Percentiles rank a stretch among this genome's conserved stretches.
phyloP scores from a whole-genome alignment of 2,797 vertebrate species.

The Coranthus polyacanthus region DNA sequence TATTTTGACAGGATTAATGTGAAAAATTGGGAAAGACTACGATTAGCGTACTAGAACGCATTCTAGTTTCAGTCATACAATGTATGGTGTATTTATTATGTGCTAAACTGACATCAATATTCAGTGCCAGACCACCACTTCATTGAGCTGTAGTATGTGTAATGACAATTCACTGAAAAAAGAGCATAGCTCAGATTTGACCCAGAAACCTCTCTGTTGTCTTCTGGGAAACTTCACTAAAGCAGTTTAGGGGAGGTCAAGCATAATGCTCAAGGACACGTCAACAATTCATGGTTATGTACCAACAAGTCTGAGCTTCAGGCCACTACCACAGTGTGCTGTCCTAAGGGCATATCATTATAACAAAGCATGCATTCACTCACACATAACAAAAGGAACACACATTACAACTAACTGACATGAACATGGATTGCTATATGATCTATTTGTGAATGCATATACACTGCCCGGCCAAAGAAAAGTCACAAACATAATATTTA shows the following conservation, averaged over 20 bases:
- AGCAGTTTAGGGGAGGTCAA: slow-evolving; percentile 43
- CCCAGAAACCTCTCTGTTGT: slow-evolving; percentile 18
- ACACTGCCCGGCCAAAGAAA: too few species aligned
- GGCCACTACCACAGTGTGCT: slow-evolving; percentile 25
- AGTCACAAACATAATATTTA: too few species aligned
- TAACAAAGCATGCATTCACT: slow-evolving; percentile 40
- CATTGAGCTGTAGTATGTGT: not conserved
- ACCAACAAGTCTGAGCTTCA: slow-evolving; percentile 48
- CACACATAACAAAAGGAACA: too few species aligned
- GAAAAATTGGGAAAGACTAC: too few species aligned
- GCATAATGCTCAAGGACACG: slow-evolving; percentile 57
- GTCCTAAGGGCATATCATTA: slow-evolving; percentile 23
- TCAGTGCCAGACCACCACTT: not conserved
- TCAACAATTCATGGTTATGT: slow-evolving; percentile 50
- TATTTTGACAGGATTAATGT: too few species aligned
- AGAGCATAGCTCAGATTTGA: not conserved
- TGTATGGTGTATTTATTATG: not conserved
- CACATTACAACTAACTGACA: too few species aligned
- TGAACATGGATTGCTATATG: not conserved
- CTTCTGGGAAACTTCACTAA: slow-evolving; percentile 23
- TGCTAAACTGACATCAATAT: not conserved
- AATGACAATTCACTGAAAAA: slow-evolving; percentile 17
- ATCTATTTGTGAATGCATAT: not conserved
- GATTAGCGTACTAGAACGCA: too few species aligned
- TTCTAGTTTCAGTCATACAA: too few species aligned